Percentiles rank a stretch among this genome's conserved stretches.
Evolutionary conservation across 1,140 invertebrate species (phyloP).

Genomic region (Sycophaga agraensis): DNA sequence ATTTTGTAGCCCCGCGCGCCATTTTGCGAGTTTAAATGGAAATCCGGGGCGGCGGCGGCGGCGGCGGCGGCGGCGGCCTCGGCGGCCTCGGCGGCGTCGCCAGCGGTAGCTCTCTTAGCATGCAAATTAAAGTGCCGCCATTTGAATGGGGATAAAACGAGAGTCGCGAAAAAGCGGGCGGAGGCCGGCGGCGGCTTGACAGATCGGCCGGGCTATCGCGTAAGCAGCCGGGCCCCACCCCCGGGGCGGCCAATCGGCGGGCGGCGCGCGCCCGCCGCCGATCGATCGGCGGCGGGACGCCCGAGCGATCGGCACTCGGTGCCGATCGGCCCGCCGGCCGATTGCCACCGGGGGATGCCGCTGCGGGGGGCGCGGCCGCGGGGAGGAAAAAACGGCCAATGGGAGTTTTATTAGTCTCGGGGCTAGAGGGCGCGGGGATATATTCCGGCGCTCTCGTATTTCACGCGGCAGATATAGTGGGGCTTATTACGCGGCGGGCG

Average conservation of each 20-base stretch:
- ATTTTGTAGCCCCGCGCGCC: conserved; percentile 58
- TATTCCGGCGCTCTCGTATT: conserved; percentile 23
- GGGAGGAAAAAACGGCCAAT: no score
- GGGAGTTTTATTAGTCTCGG: conserved; percentile 31
- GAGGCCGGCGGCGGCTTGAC: conserved; percentile 19
- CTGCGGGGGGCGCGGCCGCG: background rate
- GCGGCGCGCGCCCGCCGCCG: no score
- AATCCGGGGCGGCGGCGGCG: conserved; percentile 43
- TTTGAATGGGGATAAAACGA: conserved; percentile 58
- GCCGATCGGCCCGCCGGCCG: background rate
- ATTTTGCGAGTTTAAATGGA: conserved; percentile 61
- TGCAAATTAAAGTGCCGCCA: conserved; percentile 59
- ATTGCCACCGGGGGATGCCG: background rate
- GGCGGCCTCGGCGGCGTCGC: no score
- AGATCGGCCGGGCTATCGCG: conserved; percentile 46
- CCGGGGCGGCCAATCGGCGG: background rate
- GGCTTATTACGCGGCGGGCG: conserved; percentile 13
- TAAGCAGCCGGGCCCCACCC: background rate
- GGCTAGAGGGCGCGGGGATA: background rate
- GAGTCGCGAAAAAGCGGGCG: conserved; percentile 33
- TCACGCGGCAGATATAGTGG: background rate
- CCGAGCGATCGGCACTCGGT: no score
- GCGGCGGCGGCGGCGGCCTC: no score
- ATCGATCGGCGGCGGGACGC: no score
- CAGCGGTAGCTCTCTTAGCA: conserved; percentile 53